Percentiles rank a stretch among this genome's conserved stretches.
Conservation (phyloP, 1,140 invertebrate species). For the Uloborus diversus region DNA sequence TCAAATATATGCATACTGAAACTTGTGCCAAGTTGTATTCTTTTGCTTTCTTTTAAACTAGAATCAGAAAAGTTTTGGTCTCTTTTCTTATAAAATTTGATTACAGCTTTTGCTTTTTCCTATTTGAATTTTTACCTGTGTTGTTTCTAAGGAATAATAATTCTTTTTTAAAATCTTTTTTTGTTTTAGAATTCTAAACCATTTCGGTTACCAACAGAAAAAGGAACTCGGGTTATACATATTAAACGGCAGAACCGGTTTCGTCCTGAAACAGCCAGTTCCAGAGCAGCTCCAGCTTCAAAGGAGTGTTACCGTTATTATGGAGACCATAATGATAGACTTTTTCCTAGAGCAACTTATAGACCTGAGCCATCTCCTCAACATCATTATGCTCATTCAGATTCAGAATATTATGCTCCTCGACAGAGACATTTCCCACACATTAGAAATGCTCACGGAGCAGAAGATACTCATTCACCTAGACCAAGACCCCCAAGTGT, state of each 20-base stretch:
- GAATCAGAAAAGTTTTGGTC: no score
- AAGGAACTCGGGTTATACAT: conserved; percentile 50
- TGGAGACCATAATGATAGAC: conserved; percentile 51
- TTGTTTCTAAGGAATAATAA: no score
- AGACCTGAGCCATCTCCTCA: conserved; percentile 52
- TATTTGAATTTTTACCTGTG: no score
- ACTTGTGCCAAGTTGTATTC: no score
- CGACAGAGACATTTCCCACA: conserved; percentile 43
- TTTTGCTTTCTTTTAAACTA: no score
- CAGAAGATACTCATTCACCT: conserved; percentile 30
- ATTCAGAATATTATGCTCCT: conserved; percentile 52
- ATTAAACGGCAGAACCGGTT: conserved; percentile 53
- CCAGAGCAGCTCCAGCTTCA: conserved; percentile 26
- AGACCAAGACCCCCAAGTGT: conserved; percentile 43
- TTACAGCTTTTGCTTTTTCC: no score
- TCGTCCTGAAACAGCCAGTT: conserved; percentile 26
- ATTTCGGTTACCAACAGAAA: conserved; percentile 45
- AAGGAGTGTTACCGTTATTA: conserved; percentile 48
- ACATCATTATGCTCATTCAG: conserved; percentile 55
- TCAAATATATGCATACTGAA: no score
- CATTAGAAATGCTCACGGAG: conserved; percentile 33
- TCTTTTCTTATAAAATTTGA: no score
- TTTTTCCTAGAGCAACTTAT: conserved; percentile 50
- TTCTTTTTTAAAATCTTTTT: background rate
- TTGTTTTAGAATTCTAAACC: conserved; percentile 39